Evolutionary conservation across 2,888 invertebrate genomes (phyloP).

Genomic region (Drosophila tripunctata): DNA sequence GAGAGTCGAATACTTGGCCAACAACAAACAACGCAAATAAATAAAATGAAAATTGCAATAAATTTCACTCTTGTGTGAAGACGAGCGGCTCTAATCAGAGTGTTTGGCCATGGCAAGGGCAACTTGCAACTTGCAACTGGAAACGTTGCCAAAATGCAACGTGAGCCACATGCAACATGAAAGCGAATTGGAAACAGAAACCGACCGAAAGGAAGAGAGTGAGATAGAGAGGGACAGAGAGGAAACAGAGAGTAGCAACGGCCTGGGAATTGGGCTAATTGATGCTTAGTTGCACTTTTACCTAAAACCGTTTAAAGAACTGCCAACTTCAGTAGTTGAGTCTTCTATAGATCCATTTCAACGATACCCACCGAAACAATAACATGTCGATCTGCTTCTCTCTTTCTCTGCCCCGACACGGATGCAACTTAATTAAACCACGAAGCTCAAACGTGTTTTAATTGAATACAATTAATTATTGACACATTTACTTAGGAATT

Average conservation of each 20-base stretch:
- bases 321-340: slow-evolving; percentile 39
- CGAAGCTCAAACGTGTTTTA: slow-evolving; percentile 64
- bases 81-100: slow-evolving; percentile 71
- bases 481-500: slow-evolving; percentile 80
- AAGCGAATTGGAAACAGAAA: slow-evolving; percentile 61
- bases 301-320: slow-evolving; percentile 77
- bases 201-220: slow-evolving; percentile 16
- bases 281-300: slow-evolving; percentile 84
- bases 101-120: slow-evolving; percentile 55
- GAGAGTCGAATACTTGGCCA: slow-evolving; percentile 25
- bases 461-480: slow-evolving; percentile 84
- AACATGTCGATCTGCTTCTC: slow-evolving; percentile 39
- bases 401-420: slow-evolving; percentile 51
- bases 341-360: slow-evolving; percentile 49
- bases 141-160: slow-evolving; percentile 70
- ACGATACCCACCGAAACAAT: slow-evolving; percentile 13
- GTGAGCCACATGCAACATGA: slow-evolving; percentile 75
- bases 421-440: slow-evolving; percentile 81
- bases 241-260: slow-evolving; percentile 56
- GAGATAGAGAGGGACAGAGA: not conserved
- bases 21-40: slow-evolving; percentile 45
- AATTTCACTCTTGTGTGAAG: slow-evolving; percentile 77
- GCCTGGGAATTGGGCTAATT: slow-evolving; percentile 84
- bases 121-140: slow-evolving; percentile 32
- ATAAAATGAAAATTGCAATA: slow-evolving; percentile 75